Evolutionary conservation across 1,140 invertebrate species (phyloP).

Genomic region (Piezodorus guildinii): DNA sequence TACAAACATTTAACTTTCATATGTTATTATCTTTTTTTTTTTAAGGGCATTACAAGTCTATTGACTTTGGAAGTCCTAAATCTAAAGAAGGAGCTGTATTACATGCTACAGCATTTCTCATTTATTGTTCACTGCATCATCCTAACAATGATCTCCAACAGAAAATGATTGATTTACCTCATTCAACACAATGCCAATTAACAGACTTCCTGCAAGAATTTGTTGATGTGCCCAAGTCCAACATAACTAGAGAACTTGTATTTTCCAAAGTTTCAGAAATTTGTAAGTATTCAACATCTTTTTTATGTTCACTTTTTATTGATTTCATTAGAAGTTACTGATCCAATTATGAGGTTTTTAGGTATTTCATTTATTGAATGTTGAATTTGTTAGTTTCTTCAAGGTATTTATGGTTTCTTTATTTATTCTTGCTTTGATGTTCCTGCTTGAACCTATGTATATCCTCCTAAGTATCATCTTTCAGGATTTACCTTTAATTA

Average conservation of each 20-base stretch:
- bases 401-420: too few relatives aligned
- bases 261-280: constrained; percentile 10
- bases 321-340: too few relatives aligned
- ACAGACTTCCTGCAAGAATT: constrained; percentile 1
- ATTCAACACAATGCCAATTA: neutral
- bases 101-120: neutral
- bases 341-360: too few relatives aligned
- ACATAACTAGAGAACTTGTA: neutral
- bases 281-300: neutral
- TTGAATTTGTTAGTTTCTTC: too few relatives aligned
- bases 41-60: neutral
- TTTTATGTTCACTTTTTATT: neutral
- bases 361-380: too few relatives aligned
- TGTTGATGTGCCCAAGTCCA: neutral
- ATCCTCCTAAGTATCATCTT: too few relatives aligned
- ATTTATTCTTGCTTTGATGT: too few relatives aligned
- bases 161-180: constrained; percentile 6
- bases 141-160: neutral
- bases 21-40: neutral
- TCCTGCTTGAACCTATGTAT: too few relatives aligned
- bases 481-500: too few relatives aligned
- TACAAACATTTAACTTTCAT: neutral
- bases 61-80: neutral
- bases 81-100: neutral
- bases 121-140: constrained; percentile 2